Base-by-base conservation (phyloP, 2,888 invertebrate species). In the Lysandra coridon region DNA sequence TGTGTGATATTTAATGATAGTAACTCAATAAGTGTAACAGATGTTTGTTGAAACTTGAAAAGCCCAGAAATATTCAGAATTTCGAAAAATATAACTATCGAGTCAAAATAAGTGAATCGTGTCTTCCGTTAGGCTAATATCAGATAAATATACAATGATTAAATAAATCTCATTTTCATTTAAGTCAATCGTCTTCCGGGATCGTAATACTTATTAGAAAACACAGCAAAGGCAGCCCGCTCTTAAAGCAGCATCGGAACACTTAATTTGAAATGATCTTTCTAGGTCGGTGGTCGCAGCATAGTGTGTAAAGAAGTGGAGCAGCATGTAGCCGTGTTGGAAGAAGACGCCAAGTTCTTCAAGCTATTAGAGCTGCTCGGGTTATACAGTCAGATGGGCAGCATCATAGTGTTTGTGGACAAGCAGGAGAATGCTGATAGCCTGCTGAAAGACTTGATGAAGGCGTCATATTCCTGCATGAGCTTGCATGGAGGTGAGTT, bases 221-320 rank as follows among this genome's bases (percentile, higher is more conserved):
- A 23, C 23, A 23, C 23, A 23, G 23, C 23, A 23, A 23, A 23
- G 23, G 23, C 23, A 23, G 23, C 23, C 23, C 23, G 23, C 23
- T 23, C 23, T 23, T 23, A 57, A 57, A 17, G 17, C 17, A 17
- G 40, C 6, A 40, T 57, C 14, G 57, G 14, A 60, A 2, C 2
- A 49, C 49, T 49, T 14, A 53, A 62, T 62, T n/a, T 12, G 40
- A 30, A 64, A 64, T 12, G 64, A 10, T 1, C 79, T 33, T 75
- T 10, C 0, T 80, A 95, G 95, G 99, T 99, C 3, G 99, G 99
- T 23, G 99, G 99, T 0, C 95, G 99, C 69, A 99, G 99, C 81
- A 97, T 99, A 1, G 99, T 99, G 0, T 99, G 99, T 91, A 98
- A 98, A 89, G 99, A 99, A 73, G 99, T 99, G 0, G 98, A 98